Conservation (phyloP, 2,888 invertebrate species). For the Orthosia incerta region DNA sequence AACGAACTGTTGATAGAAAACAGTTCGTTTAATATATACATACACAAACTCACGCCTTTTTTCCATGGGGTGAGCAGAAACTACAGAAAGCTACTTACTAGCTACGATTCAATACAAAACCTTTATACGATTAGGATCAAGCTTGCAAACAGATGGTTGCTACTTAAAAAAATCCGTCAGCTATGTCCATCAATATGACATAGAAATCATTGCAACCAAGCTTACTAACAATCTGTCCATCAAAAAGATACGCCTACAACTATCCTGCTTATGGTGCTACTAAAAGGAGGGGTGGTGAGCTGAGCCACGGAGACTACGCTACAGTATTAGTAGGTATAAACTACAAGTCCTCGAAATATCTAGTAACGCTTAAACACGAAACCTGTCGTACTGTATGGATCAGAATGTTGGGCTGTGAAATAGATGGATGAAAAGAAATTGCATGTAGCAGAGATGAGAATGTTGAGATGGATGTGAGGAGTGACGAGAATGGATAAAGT, state of each 20-base stretch:
- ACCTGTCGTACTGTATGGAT: too few species aligned
- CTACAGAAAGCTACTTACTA: too few species aligned
- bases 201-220: background rate
- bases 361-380: background rate
- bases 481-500: too few species aligned
- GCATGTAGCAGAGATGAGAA: too few species aligned
- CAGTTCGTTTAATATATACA: background rate
- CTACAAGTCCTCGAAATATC: background rate
- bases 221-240: background rate
- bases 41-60: too few species aligned
- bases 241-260: background rate
- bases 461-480: too few species aligned
- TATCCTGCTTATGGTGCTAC: background rate
- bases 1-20: too few species aligned
- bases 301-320: background rate
- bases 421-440: too few species aligned
- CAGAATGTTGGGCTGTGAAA: too few species aligned
- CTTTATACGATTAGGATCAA: background rate
- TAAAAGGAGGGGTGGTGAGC: background rate
- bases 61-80: too few species aligned
- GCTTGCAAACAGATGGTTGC: background rate
- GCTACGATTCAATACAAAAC: background rate
- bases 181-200: background rate
- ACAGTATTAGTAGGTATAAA: background rate
- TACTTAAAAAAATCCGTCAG: background rate